Conservation (phyloP, 2,797 vertebrate species). For the Novumbra hubbsi region DNA sequence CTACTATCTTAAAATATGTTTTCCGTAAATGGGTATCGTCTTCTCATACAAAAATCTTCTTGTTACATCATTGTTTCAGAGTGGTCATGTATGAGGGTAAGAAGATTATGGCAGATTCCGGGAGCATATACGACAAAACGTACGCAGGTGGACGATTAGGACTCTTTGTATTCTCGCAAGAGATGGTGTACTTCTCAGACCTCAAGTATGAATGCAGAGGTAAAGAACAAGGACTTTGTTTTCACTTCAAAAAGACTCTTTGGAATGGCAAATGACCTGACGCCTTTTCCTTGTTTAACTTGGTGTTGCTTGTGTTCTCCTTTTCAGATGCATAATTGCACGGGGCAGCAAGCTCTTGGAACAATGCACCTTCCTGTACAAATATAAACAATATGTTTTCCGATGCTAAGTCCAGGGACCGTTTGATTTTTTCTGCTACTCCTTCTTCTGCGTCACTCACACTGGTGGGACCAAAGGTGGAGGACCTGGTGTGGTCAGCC, state of each 20-base stretch:
- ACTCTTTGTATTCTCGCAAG: constrained; percentile 97
- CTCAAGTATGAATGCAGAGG: constrained; percentile 99
- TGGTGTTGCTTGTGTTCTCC: constrained; percentile 17
- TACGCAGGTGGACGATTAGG: constrained; percentile 95
- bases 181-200: constrained; percentile 99
- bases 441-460: constrained; percentile 76
- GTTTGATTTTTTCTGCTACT: constrained; percentile 66
- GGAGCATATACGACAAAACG: constrained; percentile 95
- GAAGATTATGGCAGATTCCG: constrained; percentile 98
- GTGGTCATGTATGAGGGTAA: constrained; percentile 99
- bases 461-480: constrained; percentile 72
- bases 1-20: not conserved
- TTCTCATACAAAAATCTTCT: not conserved
- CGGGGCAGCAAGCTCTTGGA: constrained; percentile 73
- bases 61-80: constrained; percentile 62
- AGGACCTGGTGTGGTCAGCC: constrained; percentile 69
- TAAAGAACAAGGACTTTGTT: constrained; percentile 58
- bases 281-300: not conserved
- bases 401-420: constrained; percentile 78
- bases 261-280: not conserved
- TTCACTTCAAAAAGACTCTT: no score
- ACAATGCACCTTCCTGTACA: constrained; percentile 88
- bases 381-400: constrained; percentile 71
- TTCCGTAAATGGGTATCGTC: not conserved
- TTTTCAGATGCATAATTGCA: constrained; percentile 85